Percentiles rank a stretch among this genome's conserved stretches.
Evolutionary conservation across 2,797 vertebrate genomes (phyloP).

Genomic region (Paguma larvata): DNA sequence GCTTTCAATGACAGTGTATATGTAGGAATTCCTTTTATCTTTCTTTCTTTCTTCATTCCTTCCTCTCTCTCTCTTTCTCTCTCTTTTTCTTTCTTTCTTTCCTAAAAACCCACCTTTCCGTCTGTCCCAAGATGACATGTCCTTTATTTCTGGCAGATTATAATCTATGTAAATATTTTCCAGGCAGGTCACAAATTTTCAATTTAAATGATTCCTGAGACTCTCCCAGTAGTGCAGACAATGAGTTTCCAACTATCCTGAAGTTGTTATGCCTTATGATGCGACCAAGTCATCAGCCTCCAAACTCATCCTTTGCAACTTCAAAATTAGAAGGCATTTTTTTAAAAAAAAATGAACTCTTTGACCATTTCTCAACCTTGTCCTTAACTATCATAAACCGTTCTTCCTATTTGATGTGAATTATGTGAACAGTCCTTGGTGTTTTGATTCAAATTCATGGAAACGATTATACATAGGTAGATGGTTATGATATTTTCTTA

Average conservation of each 20-base stretch:
- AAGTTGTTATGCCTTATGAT: neutral
- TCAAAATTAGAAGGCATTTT: neutral
- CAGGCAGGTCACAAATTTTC: neutral
- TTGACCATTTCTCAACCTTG: neutral
- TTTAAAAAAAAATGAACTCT: neutral
- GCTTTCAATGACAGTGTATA: neutral
- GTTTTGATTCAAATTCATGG: neutral
- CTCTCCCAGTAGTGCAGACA: neutral
- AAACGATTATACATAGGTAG: neutral
- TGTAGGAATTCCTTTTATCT: neutral
- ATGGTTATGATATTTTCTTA: neutral
- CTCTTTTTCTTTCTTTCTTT: neutral
- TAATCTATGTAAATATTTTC: neutral
- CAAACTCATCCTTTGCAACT: neutral
- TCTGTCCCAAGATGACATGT: neutral
- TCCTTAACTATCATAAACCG: neutral
- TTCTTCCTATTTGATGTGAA: neutral
- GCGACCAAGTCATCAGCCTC: neutral
- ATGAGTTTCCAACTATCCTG: neutral
- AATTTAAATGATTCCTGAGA: neutral
- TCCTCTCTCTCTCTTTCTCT: too few species aligned
- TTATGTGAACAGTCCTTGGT: neutral
- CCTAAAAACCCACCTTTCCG: neutral
- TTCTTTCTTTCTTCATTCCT: neutral
- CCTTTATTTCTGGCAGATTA: neutral